Conservation (phyloP, 2,888 invertebrate genomes). For the Pyrocoelia pectoralis region DNA sequence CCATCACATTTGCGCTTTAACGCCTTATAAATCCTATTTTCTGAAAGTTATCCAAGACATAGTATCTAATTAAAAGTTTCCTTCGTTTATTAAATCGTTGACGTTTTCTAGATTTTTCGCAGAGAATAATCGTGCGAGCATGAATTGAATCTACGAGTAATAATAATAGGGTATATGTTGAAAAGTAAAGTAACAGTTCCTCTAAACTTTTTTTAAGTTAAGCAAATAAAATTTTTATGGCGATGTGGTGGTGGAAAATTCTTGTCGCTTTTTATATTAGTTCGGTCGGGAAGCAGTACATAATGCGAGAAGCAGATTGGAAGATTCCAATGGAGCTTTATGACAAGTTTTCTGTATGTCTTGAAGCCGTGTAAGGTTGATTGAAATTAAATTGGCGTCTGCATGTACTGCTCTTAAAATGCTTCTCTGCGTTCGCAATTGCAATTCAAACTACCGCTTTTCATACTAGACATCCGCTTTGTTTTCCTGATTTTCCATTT, state of each 20-base stretch:
- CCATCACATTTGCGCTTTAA: neutral
- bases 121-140: conserved; percentile 4
- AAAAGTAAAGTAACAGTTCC: no score
- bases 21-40: conserved; percentile 8
- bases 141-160: conserved; percentile 7
- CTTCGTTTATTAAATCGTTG: conserved; percentile 14
- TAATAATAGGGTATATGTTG: no score
- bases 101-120: neutral
- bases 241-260: neutral
- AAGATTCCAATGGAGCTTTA: conserved; percentile 27
- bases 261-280: conserved; percentile 7
- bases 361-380: conserved; percentile 29
- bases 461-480: conserved; percentile 17
- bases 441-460: conserved; percentile 20
- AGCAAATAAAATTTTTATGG: neutral
- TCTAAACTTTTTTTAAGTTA: neutral
- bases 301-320: conserved; percentile 24
- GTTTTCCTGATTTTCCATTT: conserved; percentile 18
- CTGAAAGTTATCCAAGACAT: conserved; percentile 5
- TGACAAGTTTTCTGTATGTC: conserved; percentile 28
- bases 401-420: conserved; percentile 28
- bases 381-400: conserved; percentile 33
- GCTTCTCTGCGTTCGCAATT: conserved; percentile 25
- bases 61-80: conserved; percentile 17
- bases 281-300: conserved; percentile 9